These are phyloP conservation scores for Tenebrio molitor DNA, from an alignment of 1,140 invertebrate genomes.

Conservation along the genomic window DNA sequence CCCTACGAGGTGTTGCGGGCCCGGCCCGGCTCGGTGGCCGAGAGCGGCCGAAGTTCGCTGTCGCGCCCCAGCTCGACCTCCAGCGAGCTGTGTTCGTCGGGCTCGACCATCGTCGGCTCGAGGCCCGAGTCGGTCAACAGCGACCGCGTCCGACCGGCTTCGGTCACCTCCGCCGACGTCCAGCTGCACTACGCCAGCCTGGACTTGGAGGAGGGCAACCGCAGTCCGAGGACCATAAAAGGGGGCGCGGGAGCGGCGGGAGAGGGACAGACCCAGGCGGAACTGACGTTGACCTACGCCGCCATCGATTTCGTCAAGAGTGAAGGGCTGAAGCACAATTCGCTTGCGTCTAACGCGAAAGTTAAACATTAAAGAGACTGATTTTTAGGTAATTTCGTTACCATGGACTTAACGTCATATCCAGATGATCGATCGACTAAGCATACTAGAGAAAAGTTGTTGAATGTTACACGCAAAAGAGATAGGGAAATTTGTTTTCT, in stretches of 20 bases:
- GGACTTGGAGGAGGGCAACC: constrained; percentile 68
- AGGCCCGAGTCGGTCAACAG: constrained; percentile 67
- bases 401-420: constrained; percentile 34
- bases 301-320: constrained; percentile 80
- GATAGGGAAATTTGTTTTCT: constrained; percentile 20
- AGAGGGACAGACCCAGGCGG: constrained; percentile 61
- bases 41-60: constrained; percentile 30
- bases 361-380: constrained; percentile 55
- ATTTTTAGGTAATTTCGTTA: constrained; percentile 48
- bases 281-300: constrained; percentile 74
- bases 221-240: constrained; percentile 51
- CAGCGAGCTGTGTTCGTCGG: constrained; percentile 62
- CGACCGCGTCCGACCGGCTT: constrained; percentile 65
- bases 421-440: neutral
- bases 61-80: constrained; percentile 64
- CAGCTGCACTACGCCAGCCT: constrained; percentile 77
- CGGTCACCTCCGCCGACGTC: constrained; percentile 64
- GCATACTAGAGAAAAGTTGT: constrained; percentile 21
- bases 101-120: constrained; percentile 64
- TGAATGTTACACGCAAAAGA: constrained; percentile 22
- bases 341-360: constrained; percentile 49
- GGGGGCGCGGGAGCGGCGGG: constrained; percentile 43
- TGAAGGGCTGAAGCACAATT: constrained; percentile 68
- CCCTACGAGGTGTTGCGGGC: constrained; percentile 6
- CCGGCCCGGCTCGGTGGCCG: neutral